Evolutionary conservation across 2,797 vertebrate genomes (phyloP).

Genomic region (Pygocentrus nattereri): DNA sequence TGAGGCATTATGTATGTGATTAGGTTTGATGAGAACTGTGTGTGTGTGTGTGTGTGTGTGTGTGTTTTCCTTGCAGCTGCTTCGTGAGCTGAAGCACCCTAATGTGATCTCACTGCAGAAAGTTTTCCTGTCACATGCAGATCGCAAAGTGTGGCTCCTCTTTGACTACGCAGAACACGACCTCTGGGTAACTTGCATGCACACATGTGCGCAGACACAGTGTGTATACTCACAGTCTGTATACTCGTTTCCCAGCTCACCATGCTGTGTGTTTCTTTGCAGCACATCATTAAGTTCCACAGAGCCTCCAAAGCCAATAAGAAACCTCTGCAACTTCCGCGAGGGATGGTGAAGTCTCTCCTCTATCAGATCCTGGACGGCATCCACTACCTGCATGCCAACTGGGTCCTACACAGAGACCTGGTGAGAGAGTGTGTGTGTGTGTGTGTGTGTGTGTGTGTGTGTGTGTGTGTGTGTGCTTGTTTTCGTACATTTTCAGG

Average conservation of each 20-base stretch:
- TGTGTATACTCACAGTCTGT: too few species aligned
- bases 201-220: slow-evolving; percentile 18
- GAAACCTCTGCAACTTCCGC: slow-evolving; percentile 98
- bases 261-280: slow-evolving; percentile 60
- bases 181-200: slow-evolving; percentile 90
- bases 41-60: slow-evolving; percentile 23
- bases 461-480: background rate
- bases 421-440: slow-evolving; percentile 85
- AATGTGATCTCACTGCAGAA: slow-evolving; percentile 99
- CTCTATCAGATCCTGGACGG: slow-evolving; percentile 99
- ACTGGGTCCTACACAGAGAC: slow-evolving; percentile 99
- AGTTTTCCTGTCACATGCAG: slow-evolving; percentile 98
- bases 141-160: slow-evolving; percentile 99
- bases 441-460: slow-evolving; percentile 40
- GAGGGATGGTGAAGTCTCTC: slow-evolving; percentile 99
- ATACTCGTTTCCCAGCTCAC: slow-evolving; percentile 2
- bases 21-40: background rate
- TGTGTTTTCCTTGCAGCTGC: slow-evolving; percentile 80
- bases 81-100: slow-evolving; percentile 97
- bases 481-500: too few species aligned
- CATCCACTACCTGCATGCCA: slow-evolving; percentile 99
- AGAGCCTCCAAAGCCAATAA: slow-evolving; percentile 99
- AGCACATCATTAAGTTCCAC: slow-evolving; percentile 99
- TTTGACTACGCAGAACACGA: slow-evolving; percentile 99
- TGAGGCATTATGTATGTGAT: too few species aligned